A percentile compares a stretch with the other conserved stretches of the same genome.
Conservation (phyloP, 2,888 invertebrate genomes). For the Carpatolechia fugitivella region DNA sequence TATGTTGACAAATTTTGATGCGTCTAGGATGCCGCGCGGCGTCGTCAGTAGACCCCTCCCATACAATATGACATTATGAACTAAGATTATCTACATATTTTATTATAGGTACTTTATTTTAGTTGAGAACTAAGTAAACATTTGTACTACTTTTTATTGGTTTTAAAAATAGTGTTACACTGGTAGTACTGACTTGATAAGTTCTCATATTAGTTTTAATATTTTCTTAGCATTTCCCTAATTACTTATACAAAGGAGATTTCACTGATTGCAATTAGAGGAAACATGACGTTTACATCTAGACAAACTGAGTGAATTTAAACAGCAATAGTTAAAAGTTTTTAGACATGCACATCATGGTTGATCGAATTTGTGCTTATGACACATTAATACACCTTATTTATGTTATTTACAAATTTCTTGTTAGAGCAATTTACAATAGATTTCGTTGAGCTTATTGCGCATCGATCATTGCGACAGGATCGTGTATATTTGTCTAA, state of each 20-base stretch:
- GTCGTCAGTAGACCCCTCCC: slow-evolving; percentile 24
- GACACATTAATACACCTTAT: background rate
- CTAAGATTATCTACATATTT: slow-evolving; percentile 1
- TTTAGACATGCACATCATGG: background rate
- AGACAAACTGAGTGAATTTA: background rate
- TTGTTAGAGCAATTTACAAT: slow-evolving; percentile 26
- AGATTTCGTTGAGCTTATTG: slow-evolving; percentile 55
- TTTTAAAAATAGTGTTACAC: background rate
- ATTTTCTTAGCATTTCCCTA: too few species aligned
- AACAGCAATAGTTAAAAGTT: background rate
- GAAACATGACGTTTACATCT: too few species aligned
- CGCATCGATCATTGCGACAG: slow-evolving; percentile 52
- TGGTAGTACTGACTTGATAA: too few species aligned
- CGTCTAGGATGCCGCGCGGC: slow-evolving; percentile 60
- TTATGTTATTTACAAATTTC: slow-evolving; percentile 2
- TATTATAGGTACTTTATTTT: background rate
- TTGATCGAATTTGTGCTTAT: too few species aligned
- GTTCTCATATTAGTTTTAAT: background rate
- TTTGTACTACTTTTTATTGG: background rate
- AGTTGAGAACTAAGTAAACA: slow-evolving; percentile 2
- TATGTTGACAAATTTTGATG: slow-evolving; percentile 58
- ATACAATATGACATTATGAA: background rate
- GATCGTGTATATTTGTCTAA: slow-evolving; percentile 76
- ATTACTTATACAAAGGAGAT: too few species aligned
- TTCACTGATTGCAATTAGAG: too few species aligned